These are phyloP conservation scores for Lampris megalopsis DNA, from an alignment of 2,113 vertebrate genomes.

Conservation along the genomic window DNA sequence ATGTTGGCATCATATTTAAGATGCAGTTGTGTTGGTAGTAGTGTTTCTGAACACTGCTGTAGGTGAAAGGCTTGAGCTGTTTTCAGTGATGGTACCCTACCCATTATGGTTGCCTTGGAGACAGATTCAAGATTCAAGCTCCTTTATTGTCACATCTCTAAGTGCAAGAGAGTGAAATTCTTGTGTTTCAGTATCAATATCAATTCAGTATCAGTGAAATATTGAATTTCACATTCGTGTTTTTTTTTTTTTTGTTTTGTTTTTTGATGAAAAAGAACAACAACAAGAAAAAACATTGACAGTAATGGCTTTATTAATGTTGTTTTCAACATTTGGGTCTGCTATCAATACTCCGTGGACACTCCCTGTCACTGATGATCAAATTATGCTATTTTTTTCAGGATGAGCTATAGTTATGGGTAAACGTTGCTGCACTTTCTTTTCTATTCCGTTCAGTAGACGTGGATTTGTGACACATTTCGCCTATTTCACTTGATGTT, in stretches of 20 bases:
- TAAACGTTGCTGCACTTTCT: not conserved
- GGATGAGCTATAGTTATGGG: slow-evolving; percentile 12
- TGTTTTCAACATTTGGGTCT: slow-evolving; percentile 10
- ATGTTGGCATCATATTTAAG: not conserved
- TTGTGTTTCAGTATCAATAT: no score
- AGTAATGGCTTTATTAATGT: slow-evolving; percentile 36
- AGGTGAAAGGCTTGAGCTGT: not conserved
- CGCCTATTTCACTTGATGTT: slow-evolving; percentile 15
- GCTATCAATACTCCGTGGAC: slow-evolving; percentile 9
- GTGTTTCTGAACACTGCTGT: no score
- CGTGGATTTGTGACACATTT: slow-evolving; percentile 6
- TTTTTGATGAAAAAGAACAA: not conserved
- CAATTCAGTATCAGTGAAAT: no score
- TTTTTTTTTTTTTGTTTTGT: no score
- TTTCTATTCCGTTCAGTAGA: slow-evolving; percentile 18
- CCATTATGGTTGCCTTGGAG: not conserved
- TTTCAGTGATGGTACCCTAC: slow-evolving; percentile 9
- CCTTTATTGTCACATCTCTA: no score
- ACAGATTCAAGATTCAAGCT: not conserved
- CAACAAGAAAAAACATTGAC: not conserved
- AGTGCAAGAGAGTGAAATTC: no score
- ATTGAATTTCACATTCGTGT: no score
- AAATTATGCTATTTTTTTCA: not conserved
- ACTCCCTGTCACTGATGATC: slow-evolving; percentile 1
- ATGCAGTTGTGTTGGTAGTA: no score